Conservation (phyloP, 2,113 vertebrate species). For the Poeciliopsis prolifica region DNA sequence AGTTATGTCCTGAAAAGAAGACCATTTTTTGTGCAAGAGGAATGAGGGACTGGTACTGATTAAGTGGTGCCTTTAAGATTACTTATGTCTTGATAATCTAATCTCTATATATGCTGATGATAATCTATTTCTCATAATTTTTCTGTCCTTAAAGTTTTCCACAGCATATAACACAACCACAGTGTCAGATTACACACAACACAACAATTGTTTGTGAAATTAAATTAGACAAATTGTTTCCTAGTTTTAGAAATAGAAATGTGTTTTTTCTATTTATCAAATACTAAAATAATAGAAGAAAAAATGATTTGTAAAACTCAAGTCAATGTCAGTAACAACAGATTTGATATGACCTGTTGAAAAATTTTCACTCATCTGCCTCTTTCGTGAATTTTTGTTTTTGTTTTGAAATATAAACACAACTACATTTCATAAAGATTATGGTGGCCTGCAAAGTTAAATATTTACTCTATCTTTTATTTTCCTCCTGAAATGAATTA, state of each 20-base stretch:
- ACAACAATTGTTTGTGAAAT: neutral
- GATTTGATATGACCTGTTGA: neutral
- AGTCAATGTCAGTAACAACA: neutral
- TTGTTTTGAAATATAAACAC: constrained; percentile 4
- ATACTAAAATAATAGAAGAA: neutral
- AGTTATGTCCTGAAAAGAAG: neutral
- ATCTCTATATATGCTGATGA: too few relatives aligned
- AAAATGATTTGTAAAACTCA: neutral
- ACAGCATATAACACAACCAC: too few relatives aligned
- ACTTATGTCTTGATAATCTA: too few relatives aligned
- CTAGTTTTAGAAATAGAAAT: neutral
- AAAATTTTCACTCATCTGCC: neutral
- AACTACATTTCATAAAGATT: neutral
- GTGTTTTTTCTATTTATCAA: neutral
- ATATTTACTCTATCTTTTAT: neutral
- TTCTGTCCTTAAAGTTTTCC: too few relatives aligned
- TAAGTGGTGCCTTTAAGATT: too few relatives aligned
- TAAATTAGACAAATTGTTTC: neutral
- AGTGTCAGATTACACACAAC: neutral
- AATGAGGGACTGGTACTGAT: too few relatives aligned
- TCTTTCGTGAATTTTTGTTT: neutral
- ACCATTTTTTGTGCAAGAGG: neutral
- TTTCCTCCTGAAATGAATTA: neutral
- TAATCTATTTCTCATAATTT: too few relatives aligned
- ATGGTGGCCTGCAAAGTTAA: neutral